Conservation (phyloP, 1,140 invertebrate genomes). For the Dinoponera quadriceps region DNA sequence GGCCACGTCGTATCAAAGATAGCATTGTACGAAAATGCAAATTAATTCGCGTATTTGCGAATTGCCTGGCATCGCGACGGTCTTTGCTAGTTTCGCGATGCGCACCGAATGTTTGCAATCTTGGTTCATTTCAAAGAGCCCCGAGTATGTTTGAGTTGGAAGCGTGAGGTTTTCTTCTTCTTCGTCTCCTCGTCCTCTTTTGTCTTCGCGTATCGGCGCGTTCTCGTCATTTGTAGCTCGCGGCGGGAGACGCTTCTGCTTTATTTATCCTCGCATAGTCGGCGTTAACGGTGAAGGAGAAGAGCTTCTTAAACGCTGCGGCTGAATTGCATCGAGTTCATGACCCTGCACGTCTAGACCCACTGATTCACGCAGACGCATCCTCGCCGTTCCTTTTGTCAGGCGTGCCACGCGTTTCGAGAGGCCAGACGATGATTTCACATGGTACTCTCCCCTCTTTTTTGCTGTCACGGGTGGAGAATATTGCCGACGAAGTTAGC, state of each 20-base stretch:
- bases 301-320: constrained; percentile 63
- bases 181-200: background rate
- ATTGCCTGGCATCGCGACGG: background rate
- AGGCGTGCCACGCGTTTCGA: constrained; percentile 70
- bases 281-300: constrained; percentile 49
- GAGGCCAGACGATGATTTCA: constrained; percentile 76
- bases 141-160: constrained; percentile 13
- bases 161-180: constrained; percentile 22
- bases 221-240: constrained; percentile 28
- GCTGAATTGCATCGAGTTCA: constrained; percentile 77
- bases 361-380: constrained; percentile 75
- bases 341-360: constrained; percentile 75
- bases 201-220: constrained; percentile 24
- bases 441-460: constrained; percentile 57
- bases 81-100: constrained; percentile 10
- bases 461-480: constrained; percentile 40
- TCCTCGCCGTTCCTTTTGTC: constrained; percentile 70
- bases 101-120: constrained; percentile 20
- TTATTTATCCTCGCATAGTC: constrained; percentile 57
- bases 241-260: constrained; percentile 22
- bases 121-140: constrained; percentile 36
- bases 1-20: constrained; percentile 2
- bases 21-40: constrained; percentile 32
- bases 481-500: constrained; percentile 67
- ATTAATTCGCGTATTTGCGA: constrained; percentile 37